Evolutionary conservation across 2,797 vertebrate species (phyloP), one percentile per base, ranked within the genome.

Genomic region (Balearica regulorum): DNA sequence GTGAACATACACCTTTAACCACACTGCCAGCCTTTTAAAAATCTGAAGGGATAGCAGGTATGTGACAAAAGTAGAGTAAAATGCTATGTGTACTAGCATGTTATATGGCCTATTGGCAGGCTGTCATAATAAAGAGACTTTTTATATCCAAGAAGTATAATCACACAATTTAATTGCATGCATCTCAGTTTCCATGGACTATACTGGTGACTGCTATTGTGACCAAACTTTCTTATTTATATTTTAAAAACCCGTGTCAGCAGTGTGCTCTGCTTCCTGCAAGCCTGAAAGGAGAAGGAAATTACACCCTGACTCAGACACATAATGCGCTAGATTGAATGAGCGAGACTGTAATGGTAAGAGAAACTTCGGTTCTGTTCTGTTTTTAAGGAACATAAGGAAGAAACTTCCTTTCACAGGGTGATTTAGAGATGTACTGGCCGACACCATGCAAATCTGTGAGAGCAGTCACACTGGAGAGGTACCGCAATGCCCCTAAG

Each of bases 281-380:
- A 41, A 65, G 66, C 49, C 66, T 43, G 62, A 69, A 86, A 90
- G 53, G 66, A 90, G 80, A 91, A 95, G 85, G 85, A 94, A 94
- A 68, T 81, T 43, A 83, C 60, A 75, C 72, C 33, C 83, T 90
- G 72, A 46, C 54, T 90, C 83, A 91, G 62, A 44, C 17, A 37
- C n/a, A 16, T 15, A 58, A 31, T 33, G 39, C 1, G 1, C 53
- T 68, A 69, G 41, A 71, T 3, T 53, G 44, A 94, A 66, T 0
- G 7, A 68, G 15, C 3, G 6, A 49, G 37, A 83, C 14, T 7
- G 17, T 19, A 85, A 79, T 4, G 18, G 28, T 15, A 75, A 64
- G 57, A 77, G 71, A 79, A 77, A 66, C 66, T 89, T 68, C 68
- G 21, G 35, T 65, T 78, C 65, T 29, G 28, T 53, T 75, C 24